Conservation (phyloP, 2,113 vertebrate species). For the Saguinus midas region DNA sequence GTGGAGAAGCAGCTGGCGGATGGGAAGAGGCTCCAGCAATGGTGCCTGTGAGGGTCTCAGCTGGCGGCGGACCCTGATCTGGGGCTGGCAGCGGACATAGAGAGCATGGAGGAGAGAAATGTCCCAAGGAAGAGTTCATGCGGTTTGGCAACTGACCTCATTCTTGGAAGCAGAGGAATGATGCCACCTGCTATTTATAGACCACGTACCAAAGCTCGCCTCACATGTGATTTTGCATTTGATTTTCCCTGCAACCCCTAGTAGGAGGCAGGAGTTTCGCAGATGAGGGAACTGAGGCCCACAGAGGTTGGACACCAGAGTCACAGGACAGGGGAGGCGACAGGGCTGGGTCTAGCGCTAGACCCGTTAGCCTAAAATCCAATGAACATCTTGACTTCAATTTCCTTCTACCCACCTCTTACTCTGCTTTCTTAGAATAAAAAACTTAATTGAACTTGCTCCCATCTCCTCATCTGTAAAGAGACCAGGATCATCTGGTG, state of each 20-base stretch:
- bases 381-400: neutral
- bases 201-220: neutral
- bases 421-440: neutral
- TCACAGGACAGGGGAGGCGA: neutral
- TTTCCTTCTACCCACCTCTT: neutral
- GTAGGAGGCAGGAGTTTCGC: neutral
- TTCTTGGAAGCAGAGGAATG: neutral
- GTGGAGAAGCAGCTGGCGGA: neutral
- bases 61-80: rapidly evolving
- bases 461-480: neutral
- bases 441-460: neutral
- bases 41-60: neutral
- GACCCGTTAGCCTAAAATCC: neutral
- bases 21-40: rapidly evolving
- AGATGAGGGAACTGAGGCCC: neutral
- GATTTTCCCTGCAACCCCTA: neutral
- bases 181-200: neutral
- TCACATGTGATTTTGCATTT: neutral
- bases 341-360: neutral
- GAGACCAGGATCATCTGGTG: neutral
- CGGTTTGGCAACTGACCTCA: neutral
- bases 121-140: neutral
- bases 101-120: neutral
- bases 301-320: neutral
- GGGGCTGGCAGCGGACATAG: neutral